A percentile compares a stretch with the other conserved stretches of the same genome.
phyloP scores from a whole-genome alignment of 2,888 invertebrate species.

The Metallyticus violacea region DNA sequence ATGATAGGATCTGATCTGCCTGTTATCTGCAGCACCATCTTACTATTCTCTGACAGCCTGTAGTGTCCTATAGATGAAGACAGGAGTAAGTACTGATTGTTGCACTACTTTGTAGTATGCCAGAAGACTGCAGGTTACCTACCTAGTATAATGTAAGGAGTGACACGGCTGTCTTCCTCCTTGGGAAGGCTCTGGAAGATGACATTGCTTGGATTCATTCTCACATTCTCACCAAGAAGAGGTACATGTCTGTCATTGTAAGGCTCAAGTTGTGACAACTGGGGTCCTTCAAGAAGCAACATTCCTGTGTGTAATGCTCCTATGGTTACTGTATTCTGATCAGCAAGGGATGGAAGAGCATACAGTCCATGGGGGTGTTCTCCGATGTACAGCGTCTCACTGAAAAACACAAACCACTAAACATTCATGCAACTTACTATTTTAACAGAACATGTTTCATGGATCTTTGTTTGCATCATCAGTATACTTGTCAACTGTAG shows the following conservation, averaged over 20 bases:
- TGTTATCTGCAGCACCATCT: slow-evolving; percentile 44
- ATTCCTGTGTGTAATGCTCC: slow-evolving; percentile 66
- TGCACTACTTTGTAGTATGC: not conserved
- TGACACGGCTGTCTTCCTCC: not conserved
- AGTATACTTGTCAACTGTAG: too few species aligned
- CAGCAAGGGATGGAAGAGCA: slow-evolving; percentile 88
- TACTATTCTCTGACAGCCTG: slow-evolving; percentile 61
- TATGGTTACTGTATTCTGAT: slow-evolving; percentile 84
- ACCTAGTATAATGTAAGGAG: slow-evolving; percentile 34
- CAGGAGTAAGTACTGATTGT: not conserved
- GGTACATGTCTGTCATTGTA: not conserved
- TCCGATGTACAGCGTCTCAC: slow-evolving; percentile 90
- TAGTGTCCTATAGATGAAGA: slow-evolving; percentile 58
- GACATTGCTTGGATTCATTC: slow-evolving; percentile 14
- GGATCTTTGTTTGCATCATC: too few species aligned
- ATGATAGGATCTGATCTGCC: slow-evolving; percentile 47
- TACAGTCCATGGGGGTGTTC: slow-evolving; percentile 84
- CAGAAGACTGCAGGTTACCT: not conserved
- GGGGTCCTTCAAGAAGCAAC: slow-evolving; percentile 75
- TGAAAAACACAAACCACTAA: too few species aligned
- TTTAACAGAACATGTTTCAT: too few species aligned
- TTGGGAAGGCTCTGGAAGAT: slow-evolving; percentile 30
- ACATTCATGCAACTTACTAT: too few species aligned
- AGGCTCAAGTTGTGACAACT: slow-evolving; percentile 41
- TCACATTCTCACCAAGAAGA: slow-evolving; percentile 23